Evolutionary conservation across 64 coral and sea anemone species (phyloP).

Genomic region (Hydrozoanthus tunicans): DNA sequence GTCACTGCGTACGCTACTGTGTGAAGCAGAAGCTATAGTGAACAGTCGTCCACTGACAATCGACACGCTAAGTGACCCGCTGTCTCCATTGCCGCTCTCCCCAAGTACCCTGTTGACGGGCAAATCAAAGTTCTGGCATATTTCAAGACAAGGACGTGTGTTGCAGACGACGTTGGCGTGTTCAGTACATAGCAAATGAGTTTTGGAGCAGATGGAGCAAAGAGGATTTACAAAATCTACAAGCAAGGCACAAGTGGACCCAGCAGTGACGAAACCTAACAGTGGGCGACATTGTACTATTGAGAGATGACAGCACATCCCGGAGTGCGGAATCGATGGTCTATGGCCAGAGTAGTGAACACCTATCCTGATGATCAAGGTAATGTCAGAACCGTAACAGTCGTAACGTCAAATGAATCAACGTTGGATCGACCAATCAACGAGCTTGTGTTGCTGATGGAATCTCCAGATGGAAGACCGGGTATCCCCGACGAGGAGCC

Average conservation of each 20-base stretch:
- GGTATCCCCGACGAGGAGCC: constrained; percentile 57
- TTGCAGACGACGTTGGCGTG: neutral
- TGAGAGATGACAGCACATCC: neutral
- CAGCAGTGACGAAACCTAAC: neutral
- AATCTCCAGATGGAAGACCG: constrained; percentile 33
- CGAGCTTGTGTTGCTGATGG: constrained; percentile 40
- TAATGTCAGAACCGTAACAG: neutral
- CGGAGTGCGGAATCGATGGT: neutral
- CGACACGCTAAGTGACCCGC: constrained; percentile 39
- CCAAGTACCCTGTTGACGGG: neutral
- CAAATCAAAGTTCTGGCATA: neutral
- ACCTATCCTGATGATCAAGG: neutral
- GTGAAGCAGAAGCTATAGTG: constrained; percentile 55
- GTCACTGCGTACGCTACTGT: constrained; percentile 52
- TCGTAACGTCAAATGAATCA: neutral
- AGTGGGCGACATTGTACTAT: neutral
- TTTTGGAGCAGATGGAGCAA: neutral
- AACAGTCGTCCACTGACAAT: constrained; percentile 70
- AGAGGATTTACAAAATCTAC: neutral
- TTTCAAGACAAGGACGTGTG: neutral
- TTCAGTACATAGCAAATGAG: neutral
- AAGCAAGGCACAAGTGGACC: neutral
- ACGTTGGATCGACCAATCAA: constrained; percentile 7
- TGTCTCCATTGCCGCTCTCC: constrained; percentile 9
- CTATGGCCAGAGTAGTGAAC: neutral